Evolutionary conservation across 2,113 vertebrate species (phyloP).

Genomic region (Cavia aperea): DNA sequence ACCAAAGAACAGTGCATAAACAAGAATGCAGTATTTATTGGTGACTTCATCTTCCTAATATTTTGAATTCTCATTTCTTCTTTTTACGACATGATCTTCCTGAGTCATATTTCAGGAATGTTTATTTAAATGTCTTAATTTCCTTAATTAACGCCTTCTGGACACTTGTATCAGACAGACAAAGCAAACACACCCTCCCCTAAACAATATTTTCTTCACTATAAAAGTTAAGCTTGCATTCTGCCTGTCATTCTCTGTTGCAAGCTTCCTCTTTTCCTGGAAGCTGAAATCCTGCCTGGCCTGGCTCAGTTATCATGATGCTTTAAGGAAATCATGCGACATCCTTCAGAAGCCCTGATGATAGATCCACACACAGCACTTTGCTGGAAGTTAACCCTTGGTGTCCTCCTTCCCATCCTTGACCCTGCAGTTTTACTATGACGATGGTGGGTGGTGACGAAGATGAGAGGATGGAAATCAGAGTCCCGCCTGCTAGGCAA

Average conservation of each 20-base stretch:
- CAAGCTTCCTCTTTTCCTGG: background rate
- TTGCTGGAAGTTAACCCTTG: background rate
- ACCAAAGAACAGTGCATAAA: background rate
- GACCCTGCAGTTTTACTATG: background rate
- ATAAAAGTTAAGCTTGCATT: background rate
- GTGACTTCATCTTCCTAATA: background rate
- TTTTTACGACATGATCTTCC: background rate
- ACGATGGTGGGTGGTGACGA: background rate
- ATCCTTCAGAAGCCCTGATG: background rate
- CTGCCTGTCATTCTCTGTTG: background rate
- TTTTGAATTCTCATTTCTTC: background rate
- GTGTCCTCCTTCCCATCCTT: rapidly evolving
- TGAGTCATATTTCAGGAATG: background rate
- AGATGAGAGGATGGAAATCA: background rate
- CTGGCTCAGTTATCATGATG: rapidly evolving
- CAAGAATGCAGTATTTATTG: background rate
- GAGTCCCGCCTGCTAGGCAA: background rate
- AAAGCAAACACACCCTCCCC: background rate
- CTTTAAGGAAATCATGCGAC: background rate
- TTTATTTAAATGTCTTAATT: background rate
- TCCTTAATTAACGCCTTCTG: background rate
- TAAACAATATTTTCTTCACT: background rate
- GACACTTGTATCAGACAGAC: background rate
- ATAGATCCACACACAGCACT: background rate
- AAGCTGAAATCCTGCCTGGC: background rate